Evolutionary conservation across 2,888 invertebrate genomes (phyloP), one percentile per base, ranked within the genome.

Genomic region (Chromoteleia sp.): DNA sequence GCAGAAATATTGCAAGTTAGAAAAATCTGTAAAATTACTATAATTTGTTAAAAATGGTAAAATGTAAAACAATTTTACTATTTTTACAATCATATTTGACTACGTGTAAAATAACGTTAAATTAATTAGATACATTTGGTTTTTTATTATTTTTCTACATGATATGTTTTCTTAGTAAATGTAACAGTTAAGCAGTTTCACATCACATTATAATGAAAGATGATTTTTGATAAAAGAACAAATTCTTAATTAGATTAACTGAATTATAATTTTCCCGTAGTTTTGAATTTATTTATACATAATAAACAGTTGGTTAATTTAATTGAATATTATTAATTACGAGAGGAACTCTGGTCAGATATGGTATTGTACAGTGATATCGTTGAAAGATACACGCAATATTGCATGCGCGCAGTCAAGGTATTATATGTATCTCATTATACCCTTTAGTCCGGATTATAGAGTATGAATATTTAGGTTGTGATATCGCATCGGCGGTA

Each of bases 291-390:
- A 21, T 63, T 78, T 65, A 19, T 78, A 48, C 41, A 59, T 65
- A 56, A 59, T 71, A 78, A 71, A 52, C 36, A 61, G 77, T 19
- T 15, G 30, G 61, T 71, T 63, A 65, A 71, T 65, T 78, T 36
- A 78, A 71, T 63, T 71, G 77, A 71, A 78, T 71, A 48, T 71
- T 71, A 78, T 78, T 78, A 78, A 78, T 65, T 78, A 78, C 19
- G 39, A 50, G 50, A 50, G 10, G 58, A 56, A 41, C 29, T 58
- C 45, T 67, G 30, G 56, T 25, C 56, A 29, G 70, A 71, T 71
- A 78, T 50, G 58, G 67, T 29, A 54, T 68, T 68, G 52, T 50
- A 36, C 59, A 76, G 43, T 68, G 76, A 68, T 76, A 76, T 52
- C 76, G 33, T 15, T 63, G 52, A 67, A 50, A 56, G 73, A 73